phyloP scores from a whole-genome alignment of 2,113 vertebrate genomes.

The Dromiciops gliroides region DNA sequence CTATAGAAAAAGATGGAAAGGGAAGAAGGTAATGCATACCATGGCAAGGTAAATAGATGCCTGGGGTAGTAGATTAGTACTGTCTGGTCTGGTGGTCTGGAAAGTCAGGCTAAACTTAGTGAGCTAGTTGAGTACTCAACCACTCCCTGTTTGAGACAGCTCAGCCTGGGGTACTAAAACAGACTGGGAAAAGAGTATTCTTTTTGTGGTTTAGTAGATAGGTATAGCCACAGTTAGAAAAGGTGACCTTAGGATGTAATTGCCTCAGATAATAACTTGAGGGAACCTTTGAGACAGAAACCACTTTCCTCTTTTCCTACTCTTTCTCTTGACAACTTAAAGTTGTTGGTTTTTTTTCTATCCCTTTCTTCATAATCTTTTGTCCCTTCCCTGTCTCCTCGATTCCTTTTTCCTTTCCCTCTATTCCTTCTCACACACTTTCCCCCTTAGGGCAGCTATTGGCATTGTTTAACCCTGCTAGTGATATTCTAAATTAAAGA shows the following conservation, averaged over 20 bases:
- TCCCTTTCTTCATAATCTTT: neutral
- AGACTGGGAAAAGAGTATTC: neutral
- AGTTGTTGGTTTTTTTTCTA: neutral
- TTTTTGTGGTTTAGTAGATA: neutral
- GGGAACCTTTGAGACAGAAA: neutral
- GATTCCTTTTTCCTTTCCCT: neutral
- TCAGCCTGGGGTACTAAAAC: neutral
- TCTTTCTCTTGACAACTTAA: neutral
- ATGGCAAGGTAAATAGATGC: neutral
- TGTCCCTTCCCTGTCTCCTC: neutral
- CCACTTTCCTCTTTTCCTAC: neutral
- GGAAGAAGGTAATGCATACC: neutral
- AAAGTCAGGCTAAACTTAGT: neutral
- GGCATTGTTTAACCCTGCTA: neutral
- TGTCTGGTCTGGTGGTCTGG: neutral
- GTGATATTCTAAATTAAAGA: neutral
- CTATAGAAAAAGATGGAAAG: neutral
- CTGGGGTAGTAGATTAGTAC: neutral
- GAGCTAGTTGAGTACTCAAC: neutral
- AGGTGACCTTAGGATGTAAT: neutral
- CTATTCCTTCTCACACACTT: neutral
- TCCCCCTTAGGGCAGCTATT: neutral
- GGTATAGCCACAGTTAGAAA: neutral
- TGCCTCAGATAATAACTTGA: neutral
- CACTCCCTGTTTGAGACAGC: neutral